Conservation (phyloP, 2,113 vertebrate genomes). For the Scatophagus argus region DNA sequence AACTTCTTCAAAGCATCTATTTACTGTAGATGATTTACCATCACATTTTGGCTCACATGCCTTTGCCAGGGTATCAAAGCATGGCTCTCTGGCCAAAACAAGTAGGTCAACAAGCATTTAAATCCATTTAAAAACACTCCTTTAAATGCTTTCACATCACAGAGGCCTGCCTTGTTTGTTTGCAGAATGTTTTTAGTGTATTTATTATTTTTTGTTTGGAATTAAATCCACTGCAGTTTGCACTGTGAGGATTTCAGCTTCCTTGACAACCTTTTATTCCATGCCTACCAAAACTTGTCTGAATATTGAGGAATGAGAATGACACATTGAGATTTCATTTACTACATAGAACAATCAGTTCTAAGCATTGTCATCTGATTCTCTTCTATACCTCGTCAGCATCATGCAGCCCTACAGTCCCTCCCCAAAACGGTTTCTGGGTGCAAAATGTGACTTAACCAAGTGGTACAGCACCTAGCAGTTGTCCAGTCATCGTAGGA, state of each 20-base stretch:
- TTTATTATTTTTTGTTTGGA: neutral
- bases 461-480: constrained; percentile 35
- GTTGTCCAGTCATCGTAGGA: constrained; percentile 65
- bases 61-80: constrained; percentile 41
- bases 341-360: neutral
- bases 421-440: constrained; percentile 9
- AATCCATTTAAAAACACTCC: constrained; percentile 30
- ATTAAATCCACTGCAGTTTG: neutral
- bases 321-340: neutral
- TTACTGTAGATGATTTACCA: constrained; percentile 56
- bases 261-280: neutral
- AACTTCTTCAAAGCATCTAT: constrained; percentile 35
- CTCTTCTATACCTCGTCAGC: constrained; percentile 7
- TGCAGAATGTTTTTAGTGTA: constrained; percentile 14
- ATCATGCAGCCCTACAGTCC: constrained; percentile 14
- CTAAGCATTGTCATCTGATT: neutral
- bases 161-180: neutral
- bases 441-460: constrained; percentile 5
- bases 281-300: neutral
- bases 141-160: constrained; percentile 6
- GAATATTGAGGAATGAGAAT: neutral
- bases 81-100: neutral
- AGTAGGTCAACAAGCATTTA: constrained; percentile 29
- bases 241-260: neutral
- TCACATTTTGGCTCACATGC: constrained; percentile 35